A percentile compares a stretch with the other conserved stretches of the same genome.
These are phyloP conservation scores for Phrixothrix hirtus DNA, from an alignment of 2,888 invertebrate species.

Conservation along the genomic window DNA sequence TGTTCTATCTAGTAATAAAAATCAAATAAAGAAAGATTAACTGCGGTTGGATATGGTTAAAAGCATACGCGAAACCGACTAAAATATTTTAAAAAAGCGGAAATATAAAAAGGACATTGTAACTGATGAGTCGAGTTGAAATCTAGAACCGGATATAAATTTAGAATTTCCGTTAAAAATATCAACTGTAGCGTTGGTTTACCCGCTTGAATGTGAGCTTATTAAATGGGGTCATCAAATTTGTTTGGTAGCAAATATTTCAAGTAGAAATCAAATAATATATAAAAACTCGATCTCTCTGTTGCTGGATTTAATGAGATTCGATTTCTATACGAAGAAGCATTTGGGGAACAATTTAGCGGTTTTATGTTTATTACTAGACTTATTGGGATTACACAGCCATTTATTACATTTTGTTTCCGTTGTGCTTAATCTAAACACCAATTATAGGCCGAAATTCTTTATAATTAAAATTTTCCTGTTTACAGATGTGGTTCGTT, in stretches of 20 bases:
- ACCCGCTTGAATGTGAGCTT: neutral
- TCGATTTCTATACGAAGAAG: conserved; percentile 4
- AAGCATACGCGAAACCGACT: conserved; percentile 4
- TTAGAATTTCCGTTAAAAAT: conserved; percentile 8
- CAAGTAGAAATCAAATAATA: conserved; percentile 9
- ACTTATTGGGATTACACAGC: conserved; percentile 22
- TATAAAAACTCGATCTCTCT: conserved; percentile 1
- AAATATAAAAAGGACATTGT: conserved; percentile 12
- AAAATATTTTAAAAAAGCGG: conserved; percentile 16
- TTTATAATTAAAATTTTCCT: conserved; percentile 18
- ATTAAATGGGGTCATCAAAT: conserved; percentile 3
- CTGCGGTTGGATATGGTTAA: conserved; percentile 10
- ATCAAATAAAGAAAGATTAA: conserved; percentile 20
- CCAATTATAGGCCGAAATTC: conserved; percentile 18
- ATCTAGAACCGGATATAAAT: conserved; percentile 12
- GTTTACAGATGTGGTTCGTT: conserved; percentile 15
- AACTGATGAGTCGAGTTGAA: conserved; percentile 10
- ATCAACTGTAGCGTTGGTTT: neutral
- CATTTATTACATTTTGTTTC: conserved; percentile 24
- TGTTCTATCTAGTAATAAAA: conserved; percentile 21
- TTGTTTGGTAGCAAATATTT: conserved; percentile 10
- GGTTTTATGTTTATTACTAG: conserved; percentile 18
- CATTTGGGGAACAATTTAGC: conserved; percentile 11
- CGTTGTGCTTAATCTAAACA: conserved; percentile 19
- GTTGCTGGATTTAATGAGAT: conserved; percentile 9